Conservation (phyloP, 2,113 vertebrate genomes). For the Hiodon tergisus region DNA sequence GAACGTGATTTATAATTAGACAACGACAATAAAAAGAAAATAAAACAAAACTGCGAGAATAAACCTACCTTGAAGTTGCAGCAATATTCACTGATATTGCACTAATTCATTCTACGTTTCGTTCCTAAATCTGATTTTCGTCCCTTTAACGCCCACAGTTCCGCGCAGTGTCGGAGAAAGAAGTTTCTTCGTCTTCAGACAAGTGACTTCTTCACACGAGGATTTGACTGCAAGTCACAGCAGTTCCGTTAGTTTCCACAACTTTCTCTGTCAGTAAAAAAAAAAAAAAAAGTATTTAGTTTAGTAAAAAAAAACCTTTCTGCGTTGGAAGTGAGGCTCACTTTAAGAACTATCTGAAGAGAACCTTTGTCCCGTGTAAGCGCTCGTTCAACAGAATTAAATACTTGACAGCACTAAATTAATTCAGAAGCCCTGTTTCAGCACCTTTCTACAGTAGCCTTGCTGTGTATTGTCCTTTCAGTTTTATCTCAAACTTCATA, state of each 20-base stretch:
- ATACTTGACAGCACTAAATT: conserved; percentile 14
- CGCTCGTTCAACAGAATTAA: conserved; percentile 1
- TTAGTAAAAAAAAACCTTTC: conserved; percentile 4
- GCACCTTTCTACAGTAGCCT: conserved; percentile 3
- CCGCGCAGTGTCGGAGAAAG: conserved; percentile 17
- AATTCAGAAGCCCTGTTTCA: background rate
- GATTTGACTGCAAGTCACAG: conserved; percentile 3
- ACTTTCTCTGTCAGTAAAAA: conserved; percentile 1
- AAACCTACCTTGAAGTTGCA: conserved; percentile 51
- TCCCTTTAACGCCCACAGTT: background rate
- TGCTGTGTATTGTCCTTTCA: conserved; percentile 7
- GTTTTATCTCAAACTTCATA: conserved; percentile 7
- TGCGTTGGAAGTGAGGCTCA: background rate
- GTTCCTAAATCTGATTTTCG: conserved; percentile 8
- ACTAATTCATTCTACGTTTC: conserved; percentile 52
- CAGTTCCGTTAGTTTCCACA: conserved; percentile 9
- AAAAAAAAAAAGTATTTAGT: background rate
- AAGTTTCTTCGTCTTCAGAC: conserved; percentile 11
- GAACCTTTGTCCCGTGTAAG: conserved; percentile 11
- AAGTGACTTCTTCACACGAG: background rate
- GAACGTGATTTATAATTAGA: background rate
- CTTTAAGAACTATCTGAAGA: conserved; percentile 4
- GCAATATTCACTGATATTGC: conserved; percentile 35
- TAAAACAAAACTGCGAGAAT: background rate
- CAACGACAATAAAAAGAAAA: conserved; percentile 12